Base-by-base conservation (phyloP, 2,113 vertebrate species). In the Geococcyx californianus region DNA sequence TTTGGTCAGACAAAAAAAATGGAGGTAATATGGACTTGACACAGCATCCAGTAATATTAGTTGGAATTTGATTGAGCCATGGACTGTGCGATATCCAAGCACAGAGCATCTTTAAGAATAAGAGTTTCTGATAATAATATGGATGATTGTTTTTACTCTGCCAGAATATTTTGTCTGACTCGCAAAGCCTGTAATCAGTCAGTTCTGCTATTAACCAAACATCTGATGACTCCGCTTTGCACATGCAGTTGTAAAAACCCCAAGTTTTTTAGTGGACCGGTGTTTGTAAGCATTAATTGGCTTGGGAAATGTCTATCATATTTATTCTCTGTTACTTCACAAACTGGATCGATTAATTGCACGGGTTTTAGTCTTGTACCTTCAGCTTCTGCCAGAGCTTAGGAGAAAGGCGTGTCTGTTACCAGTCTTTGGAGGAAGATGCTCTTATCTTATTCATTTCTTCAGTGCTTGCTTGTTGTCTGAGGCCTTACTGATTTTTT, bases 401-500 rank as follows among this genome's bases (percentile, higher is more conserved):
- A 88, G 88, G 54, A 84, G 86, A 84, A 91, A 79, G 42, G 17
- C 83, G 58, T 97, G 91, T 96, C 47, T 77, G 72, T 95, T 84
- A 68, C 85, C 74, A 88, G 75, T 85, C 67, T 87, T 78, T 60
- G 74, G 76, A 54, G 94, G 66, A 67, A 89, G 66, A 79, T 20
- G 77, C 62, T 47, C 92, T n/a, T 94, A 40, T 33, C 82, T 95
- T 94, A 75, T 24, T 95, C 18, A 87, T 94, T 92, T 87, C 72
- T 81, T 95, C 73, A 83, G 80, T 91, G 72, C 64, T n/a, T 96
- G 78, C 90, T 93, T 89, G 9, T 59, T 95, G 77, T 92, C 95
- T 52, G 88, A 94, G 95, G 79, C 91, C 89, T 90, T 92, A 97
- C 54, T 96, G 97, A 97, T 97, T 95, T 49, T 94, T 92, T 69